Conservation (phyloP, 2,888 invertebrate species). For the Stomorhina lunata region DNA sequence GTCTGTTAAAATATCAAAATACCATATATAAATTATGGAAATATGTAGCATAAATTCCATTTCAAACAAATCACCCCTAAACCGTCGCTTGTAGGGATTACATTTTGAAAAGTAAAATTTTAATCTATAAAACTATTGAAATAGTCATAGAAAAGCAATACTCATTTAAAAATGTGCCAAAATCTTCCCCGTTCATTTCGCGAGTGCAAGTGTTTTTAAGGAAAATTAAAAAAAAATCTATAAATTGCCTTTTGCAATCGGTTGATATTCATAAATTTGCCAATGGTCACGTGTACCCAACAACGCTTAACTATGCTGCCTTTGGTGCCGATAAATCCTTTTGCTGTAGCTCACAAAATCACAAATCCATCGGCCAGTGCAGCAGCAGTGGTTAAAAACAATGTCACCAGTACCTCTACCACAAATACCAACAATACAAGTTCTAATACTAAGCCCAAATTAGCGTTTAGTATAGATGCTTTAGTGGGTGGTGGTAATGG, state of each 20-base stretch:
- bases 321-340: conserved; percentile 86
- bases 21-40: too few relatives aligned
- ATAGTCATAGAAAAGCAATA: not conserved
- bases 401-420: conserved; percentile 56
- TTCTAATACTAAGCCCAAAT: conserved; percentile 88
- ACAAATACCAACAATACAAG: conserved; percentile 39
- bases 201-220: not conserved
- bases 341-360: conserved; percentile 72
- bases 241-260: not conserved
- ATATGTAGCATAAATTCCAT: too few relatives aligned
- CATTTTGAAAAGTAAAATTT: too few relatives aligned
- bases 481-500: conserved; percentile 46
- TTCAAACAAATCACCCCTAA: too few relatives aligned
- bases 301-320: conserved; percentile 88
- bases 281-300: conserved; percentile 80
- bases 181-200: not conserved
- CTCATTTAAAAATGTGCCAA: conserved; percentile 55
- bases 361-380: conserved; percentile 69
- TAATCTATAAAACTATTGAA: too few relatives aligned
- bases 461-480: conserved; percentile 97
- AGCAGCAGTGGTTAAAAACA: conserved; percentile 66
- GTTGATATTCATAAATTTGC: conserved; percentile 61
- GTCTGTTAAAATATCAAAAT: too few relatives aligned
- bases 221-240: not conserved
- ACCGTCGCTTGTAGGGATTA: too few relatives aligned